phyloP scores from a whole-genome alignment of 1,140 invertebrate species.

The Tetranychus urticae region DNA sequence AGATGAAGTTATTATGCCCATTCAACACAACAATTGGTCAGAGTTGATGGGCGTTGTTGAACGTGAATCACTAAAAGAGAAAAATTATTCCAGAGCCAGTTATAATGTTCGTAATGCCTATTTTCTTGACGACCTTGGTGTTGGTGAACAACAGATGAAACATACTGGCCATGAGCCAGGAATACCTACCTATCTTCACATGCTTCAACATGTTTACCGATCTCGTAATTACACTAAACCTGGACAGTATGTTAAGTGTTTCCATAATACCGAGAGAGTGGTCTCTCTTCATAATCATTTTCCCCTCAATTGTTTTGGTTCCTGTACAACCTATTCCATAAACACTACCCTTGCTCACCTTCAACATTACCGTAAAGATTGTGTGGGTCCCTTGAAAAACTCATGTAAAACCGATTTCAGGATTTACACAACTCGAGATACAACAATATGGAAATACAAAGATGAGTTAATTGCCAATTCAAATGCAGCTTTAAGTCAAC shows the following conservation, averaged over 20 bases:
- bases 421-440: constrained; percentile 54
- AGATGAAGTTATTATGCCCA: constrained; percentile 82
- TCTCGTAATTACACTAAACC: constrained; percentile 76
- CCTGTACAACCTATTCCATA: constrained; percentile 63
- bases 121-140: constrained; percentile 58
- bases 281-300: constrained; percentile 79
- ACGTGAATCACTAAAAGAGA: constrained; percentile 27
- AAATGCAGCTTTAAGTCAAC: constrained; percentile 36
- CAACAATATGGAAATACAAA: constrained; percentile 64
- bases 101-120: constrained; percentile 84
- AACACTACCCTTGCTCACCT: constrained; percentile 57
- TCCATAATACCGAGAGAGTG: constrained; percentile 68
- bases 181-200: constrained; percentile 70
- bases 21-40: constrained; percentile 45
- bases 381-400: constrained; percentile 66
- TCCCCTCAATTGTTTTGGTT: constrained; percentile 59
- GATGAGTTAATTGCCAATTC: constrained; percentile 41
- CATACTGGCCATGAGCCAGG: constrained; percentile 21
- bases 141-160: constrained; percentile 13
- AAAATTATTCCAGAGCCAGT: constrained; percentile 48
- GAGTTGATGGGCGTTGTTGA: constrained; percentile 47
- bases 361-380: constrained; percentile 77
- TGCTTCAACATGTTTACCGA: constrained; percentile 74
- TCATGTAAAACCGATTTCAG: constrained; percentile 49
- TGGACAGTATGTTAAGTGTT: constrained; percentile 77